A percentile compares a stretch with the other conserved stretches of the same genome.
Conservation (phyloP, 2,113 vertebrate genomes). For the Tyto alba region DNA sequence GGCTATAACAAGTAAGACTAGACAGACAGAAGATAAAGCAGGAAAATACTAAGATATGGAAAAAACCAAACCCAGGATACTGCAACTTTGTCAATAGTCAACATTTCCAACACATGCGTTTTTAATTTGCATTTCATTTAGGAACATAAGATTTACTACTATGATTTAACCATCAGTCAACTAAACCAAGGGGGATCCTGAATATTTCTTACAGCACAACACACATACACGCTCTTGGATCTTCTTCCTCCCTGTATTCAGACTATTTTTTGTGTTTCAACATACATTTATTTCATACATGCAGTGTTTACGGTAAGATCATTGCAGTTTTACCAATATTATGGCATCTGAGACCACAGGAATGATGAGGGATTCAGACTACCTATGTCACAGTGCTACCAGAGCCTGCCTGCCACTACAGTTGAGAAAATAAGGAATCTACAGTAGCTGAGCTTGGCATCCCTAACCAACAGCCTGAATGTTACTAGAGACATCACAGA, state of each 20-base stretch:
- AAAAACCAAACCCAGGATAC: neutral
- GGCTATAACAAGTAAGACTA: neutral
- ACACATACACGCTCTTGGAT: neutral
- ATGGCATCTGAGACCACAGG: neutral
- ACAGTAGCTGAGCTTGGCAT: neutral
- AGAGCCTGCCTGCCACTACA: neutral
- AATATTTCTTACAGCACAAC: neutral
- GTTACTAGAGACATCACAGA: neutral
- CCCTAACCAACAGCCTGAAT: neutral
- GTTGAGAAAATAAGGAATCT: neutral
- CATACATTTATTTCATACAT: neutral
- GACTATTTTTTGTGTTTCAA: neutral
- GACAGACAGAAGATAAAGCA: conserved; percentile 8
- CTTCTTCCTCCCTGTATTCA: neutral
- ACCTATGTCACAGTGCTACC: neutral
- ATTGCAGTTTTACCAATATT: neutral
- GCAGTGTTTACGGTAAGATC: neutral
- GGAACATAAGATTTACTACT: neutral
- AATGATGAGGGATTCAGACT: neutral
- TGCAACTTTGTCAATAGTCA: neutral
- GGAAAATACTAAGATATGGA: neutral
- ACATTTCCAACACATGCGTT: conserved; percentile 17
- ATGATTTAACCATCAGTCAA: neutral
- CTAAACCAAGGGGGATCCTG: neutral
- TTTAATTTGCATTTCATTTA: conserved; percentile 40